These are phyloP conservation scores for Odontomachus brunneus DNA, from an alignment of 1,140 invertebrate species.

Conservation along the genomic window DNA sequence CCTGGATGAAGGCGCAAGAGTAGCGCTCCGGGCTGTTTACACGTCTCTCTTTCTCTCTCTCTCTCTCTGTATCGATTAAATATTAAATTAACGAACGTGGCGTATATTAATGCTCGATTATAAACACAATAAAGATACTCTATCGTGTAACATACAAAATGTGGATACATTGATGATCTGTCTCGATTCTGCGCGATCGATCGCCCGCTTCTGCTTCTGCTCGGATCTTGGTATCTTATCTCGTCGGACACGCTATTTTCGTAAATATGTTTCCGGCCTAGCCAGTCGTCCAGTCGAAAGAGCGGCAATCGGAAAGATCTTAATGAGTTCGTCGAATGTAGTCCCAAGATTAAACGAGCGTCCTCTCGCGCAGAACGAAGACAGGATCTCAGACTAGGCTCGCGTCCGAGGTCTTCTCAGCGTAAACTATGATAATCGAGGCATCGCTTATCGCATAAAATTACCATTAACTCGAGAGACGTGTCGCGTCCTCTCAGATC, in stretches of 20 bases:
- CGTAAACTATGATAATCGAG: slow-evolving; percentile 64
- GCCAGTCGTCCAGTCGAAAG: neutral
- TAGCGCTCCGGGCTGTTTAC: neutral
- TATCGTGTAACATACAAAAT: slow-evolving; percentile 64
- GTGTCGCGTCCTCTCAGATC: slow-evolving; percentile 69
- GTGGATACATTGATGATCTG: slow-evolving; percentile 73
- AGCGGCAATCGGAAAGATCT: neutral
- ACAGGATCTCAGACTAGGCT: slow-evolving; percentile 81
- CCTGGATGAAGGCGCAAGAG: neutral
- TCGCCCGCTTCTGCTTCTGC: slow-evolving; percentile 9
- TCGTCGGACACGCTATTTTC: neutral
- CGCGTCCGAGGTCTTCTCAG: slow-evolving; percentile 73
- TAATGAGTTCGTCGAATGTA: slow-evolving; percentile 63
- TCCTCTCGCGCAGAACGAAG: slow-evolving; percentile 71
- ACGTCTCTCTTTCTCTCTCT: no score
- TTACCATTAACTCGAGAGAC: slow-evolving; percentile 69
- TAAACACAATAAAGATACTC: slow-evolving; percentile 65
- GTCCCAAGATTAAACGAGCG: slow-evolving; percentile 9
- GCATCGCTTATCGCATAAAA: slow-evolving; percentile 69
- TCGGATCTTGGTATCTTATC: slow-evolving; percentile 54
- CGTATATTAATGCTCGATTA: slow-evolving; percentile 69
- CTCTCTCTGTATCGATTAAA: slow-evolving; percentile 69
- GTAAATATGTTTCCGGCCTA: slow-evolving; percentile 5
- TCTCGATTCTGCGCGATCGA: slow-evolving; percentile 67
- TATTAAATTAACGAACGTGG: slow-evolving; percentile 75